Evolutionary conservation across 2,888 invertebrate species (phyloP).

Genomic region (Dyspetes luteomarginatus): DNA sequence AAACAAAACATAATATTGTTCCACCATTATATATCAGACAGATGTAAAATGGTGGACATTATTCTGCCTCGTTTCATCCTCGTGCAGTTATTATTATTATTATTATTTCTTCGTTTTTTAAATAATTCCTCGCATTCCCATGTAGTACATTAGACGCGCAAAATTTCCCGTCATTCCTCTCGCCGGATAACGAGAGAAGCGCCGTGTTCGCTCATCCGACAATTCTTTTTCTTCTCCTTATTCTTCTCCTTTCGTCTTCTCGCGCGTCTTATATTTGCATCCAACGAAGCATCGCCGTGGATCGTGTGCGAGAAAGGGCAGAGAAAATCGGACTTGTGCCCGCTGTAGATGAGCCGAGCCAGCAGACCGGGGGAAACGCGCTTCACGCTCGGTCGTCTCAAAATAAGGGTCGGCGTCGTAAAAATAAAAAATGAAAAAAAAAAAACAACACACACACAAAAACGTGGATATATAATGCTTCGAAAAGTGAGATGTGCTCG

Average conservation of each 20-base stretch:
- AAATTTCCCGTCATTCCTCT: conserved; percentile 34
- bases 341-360: conserved; percentile 9
- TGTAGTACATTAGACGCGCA: neutral
- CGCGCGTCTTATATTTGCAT: conserved; percentile 40
- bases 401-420: conserved; percentile 72
- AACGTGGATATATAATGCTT: conserved; percentile 47
- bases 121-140: neutral
- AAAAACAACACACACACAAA: neutral
- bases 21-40: conserved; percentile 15
- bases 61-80: conserved; percentile 16
- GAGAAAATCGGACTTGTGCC: conserved; percentile 18
- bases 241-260: conserved; percentile 18
- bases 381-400: conserved; percentile 74
- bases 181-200: conserved; percentile 41
- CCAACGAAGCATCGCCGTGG: conserved; percentile 42
- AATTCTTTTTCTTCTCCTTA: conserved; percentile 37
- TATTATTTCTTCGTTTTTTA: conserved; percentile 4
- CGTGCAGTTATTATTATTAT: neutral
- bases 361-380: conserved; percentile 11
- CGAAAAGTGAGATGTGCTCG: conserved; percentile 69
- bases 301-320: conserved; percentile 22
- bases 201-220: conserved; percentile 9
- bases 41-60: neutral
- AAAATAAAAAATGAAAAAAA: conserved; percentile 41
- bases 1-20: conserved; percentile 28